Evolutionary conservation across 2,113 vertebrate species (phyloP).

Genomic region (Sterrhoptilus dennistouni): DNA sequence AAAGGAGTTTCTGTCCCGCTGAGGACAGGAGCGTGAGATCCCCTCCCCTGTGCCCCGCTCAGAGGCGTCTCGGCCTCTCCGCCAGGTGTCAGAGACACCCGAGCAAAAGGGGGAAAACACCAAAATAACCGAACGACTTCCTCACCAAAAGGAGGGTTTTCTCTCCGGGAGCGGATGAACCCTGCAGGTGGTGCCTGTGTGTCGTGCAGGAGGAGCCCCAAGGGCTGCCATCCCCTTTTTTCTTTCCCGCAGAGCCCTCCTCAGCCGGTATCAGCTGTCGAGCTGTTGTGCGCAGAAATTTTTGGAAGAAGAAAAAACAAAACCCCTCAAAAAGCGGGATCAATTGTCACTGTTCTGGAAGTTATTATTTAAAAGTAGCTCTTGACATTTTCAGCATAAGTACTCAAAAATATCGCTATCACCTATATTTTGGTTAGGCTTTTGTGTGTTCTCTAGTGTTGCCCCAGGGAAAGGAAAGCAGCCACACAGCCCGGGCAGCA

Average conservation of each 20-base stretch:
- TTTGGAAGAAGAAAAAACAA: not conserved
- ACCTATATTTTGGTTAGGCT: not conserved
- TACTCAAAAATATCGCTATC: not conserved
- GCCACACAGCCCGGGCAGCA: not conserved
- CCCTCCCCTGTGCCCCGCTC: not conserved
- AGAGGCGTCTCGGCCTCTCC: not conserved
- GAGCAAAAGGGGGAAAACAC: not conserved
- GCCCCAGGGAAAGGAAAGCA: not conserved
- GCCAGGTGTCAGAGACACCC: not conserved
- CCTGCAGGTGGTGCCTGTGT: rapidly evolving
- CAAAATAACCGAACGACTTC: not conserved
- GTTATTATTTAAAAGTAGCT: not conserved
- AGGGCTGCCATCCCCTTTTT: not conserved
- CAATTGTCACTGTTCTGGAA: not conserved
- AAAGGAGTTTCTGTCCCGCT: not conserved
- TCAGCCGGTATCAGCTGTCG: not conserved
- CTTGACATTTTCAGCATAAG: not conserved
- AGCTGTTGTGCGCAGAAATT: rapidly evolving
- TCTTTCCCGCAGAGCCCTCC: not conserved
- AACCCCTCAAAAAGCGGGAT: rapidly evolving
- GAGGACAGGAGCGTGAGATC: not conserved
- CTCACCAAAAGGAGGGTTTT: not conserved
- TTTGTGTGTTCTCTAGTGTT: not conserved
- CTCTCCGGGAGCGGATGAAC: not conserved
- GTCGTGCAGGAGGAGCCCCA: not conserved